Conservation (phyloP, 2,888 invertebrate species). For the Harpalus rufipes region DNA sequence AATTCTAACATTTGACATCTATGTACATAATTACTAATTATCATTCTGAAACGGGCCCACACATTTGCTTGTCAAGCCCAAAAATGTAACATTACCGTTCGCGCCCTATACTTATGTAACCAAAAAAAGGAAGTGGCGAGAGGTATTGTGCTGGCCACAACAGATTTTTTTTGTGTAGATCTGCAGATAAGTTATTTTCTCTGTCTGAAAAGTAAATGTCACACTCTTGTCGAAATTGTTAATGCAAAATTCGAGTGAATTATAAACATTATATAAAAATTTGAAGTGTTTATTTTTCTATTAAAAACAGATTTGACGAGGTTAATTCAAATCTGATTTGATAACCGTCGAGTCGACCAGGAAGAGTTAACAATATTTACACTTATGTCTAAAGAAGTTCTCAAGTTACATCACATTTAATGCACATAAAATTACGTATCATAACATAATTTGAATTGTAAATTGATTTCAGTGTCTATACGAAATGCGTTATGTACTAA, state of each 20-base stretch:
- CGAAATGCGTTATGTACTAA: conserved; percentile 21
- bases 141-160: too few relatives aligned
- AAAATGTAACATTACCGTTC: too few relatives aligned
- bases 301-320: conserved; percentile 13
- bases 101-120: too few relatives aligned
- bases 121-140: too few relatives aligned
- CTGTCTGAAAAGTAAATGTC: not conserved
- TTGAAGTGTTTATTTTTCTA: conserved; percentile 3
- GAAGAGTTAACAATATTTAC: conserved; percentile 32
- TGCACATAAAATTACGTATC: conserved; percentile 38
- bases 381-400: conserved; percentile 30
- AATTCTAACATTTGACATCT: too few relatives aligned
- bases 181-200: too few relatives aligned
- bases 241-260: not conserved
- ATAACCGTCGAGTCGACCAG: conserved; percentile 21
- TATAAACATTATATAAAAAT: conserved; percentile 20
- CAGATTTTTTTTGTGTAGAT: too few relatives aligned
- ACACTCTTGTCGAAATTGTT: not conserved
- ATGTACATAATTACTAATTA: too few relatives aligned
- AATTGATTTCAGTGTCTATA: conserved; percentile 33
- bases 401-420: conserved; percentile 36
- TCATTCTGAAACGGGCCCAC: too few relatives aligned
- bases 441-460: conserved; percentile 48
- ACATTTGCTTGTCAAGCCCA: too few relatives aligned
- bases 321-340: conserved; percentile 26